Conservation (phyloP, 2,113 vertebrate genomes). For the Mirounga angustirostris region DNA sequence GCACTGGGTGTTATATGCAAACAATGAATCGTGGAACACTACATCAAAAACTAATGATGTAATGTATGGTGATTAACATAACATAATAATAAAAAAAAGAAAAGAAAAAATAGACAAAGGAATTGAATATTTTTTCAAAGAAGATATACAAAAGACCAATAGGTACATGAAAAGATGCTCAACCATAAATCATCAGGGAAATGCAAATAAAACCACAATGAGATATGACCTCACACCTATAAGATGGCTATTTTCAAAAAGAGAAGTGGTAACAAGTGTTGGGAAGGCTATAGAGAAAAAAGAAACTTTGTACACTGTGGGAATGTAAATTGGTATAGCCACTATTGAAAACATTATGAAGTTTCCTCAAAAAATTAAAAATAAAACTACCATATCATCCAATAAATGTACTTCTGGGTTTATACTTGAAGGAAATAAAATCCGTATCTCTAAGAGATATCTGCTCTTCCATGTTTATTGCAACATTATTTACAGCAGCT, state of each 20-base stretch:
- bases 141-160: neutral
- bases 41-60: too few species aligned
- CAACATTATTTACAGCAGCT: neutral
- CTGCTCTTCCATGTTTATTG: neutral
- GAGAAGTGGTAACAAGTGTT: neutral
- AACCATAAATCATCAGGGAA: neutral
- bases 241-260: neutral
- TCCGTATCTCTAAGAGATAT: neutral
- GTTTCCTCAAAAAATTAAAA: neutral
- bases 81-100: too few species aligned
- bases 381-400: neutral
- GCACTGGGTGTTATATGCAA: too few species aligned
- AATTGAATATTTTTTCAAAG: neutral
- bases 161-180: neutral
- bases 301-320: neutral
- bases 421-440: neutral
- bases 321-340: neutral
- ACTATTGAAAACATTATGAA: neutral
- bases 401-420: neutral
- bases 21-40: too few species aligned
- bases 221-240: neutral
- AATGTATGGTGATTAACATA: too few species aligned
- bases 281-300: neutral
- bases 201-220: neutral
- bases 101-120: neutral